Evolutionary conservation across 2,797 vertebrate genomes (phyloP).

Genomic region (Ctenopoma multispine): DNA sequence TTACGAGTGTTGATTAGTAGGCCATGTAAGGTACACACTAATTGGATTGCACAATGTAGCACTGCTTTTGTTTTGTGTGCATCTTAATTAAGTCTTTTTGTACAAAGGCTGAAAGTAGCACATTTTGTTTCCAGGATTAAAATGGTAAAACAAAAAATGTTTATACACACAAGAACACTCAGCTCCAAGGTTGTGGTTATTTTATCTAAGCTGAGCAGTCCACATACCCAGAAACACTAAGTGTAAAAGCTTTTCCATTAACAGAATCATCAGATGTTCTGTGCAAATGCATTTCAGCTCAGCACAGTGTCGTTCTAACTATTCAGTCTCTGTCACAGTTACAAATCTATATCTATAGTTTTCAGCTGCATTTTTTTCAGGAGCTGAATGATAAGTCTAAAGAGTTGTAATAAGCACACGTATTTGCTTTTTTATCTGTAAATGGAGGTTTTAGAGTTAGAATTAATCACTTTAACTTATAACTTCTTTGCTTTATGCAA

Average conservation of each 20-base stretch:
- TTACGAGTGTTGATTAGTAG: constrained; percentile 71
- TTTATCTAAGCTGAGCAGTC: constrained; percentile 18
- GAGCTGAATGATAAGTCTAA: neutral
- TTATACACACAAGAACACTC: neutral
- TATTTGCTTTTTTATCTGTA: neutral
- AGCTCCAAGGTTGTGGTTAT: constrained; percentile 10
- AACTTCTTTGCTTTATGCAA: neutral
- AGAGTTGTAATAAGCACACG: neutral
- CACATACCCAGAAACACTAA: constrained; percentile 1
- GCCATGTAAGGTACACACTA: constrained; percentile 68
- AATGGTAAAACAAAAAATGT: constrained; percentile 18
- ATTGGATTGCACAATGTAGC: constrained; percentile 73
- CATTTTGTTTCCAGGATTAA: constrained; percentile 43
- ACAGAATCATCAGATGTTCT: constrained; percentile 2
- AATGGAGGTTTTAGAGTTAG: neutral
- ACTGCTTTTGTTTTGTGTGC: constrained; percentile 61
- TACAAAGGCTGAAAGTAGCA: constrained; percentile 44
- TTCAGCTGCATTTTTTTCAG: neutral
- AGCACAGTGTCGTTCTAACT: neutral
- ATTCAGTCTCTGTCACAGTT: constrained; percentile 4
- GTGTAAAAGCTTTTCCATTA: constrained; percentile 10
- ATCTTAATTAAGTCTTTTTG: constrained; percentile 58
- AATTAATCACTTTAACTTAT: no score
- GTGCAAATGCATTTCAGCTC: constrained; percentile 11
- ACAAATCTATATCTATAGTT: neutral